Percentiles rank a stretch among this genome's conserved stretches.
Conservation (phyloP, 2,888 invertebrate genomes). For the Caenorhabditis becei region DNA sequence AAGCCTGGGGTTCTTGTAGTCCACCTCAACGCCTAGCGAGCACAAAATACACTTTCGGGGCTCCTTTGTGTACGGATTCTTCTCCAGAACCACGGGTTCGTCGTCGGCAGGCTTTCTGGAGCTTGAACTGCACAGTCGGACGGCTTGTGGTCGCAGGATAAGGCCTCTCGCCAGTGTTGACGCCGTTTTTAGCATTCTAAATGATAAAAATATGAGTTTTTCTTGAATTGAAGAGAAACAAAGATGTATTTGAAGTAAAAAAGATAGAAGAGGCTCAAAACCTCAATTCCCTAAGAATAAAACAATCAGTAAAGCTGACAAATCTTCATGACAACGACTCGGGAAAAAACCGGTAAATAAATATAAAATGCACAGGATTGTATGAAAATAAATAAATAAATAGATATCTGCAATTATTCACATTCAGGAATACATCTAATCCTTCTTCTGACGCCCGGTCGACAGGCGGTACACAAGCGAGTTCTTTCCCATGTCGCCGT, state of each 20-base stretch:
- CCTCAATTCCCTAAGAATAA: no score
- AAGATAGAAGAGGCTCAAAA: no score
- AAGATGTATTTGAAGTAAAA: no score
- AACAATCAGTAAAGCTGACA: slow-evolving; percentile 12
- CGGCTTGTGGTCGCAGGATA: background rate
- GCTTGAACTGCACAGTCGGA: slow-evolving; percentile 30
- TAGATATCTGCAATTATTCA: background rate
- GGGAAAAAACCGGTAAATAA: no score
- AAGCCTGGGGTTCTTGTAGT: slow-evolving; percentile 88
- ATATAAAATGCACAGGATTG: background rate
- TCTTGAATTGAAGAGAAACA: no score
- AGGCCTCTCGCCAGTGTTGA: slow-evolving; percentile 15
- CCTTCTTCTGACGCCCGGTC: slow-evolving; percentile 32
- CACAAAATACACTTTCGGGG: slow-evolving; percentile 76
- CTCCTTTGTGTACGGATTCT: slow-evolving; percentile 76
- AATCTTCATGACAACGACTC: slow-evolving; percentile 5
- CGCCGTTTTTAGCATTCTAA: slow-evolving; percentile 44
- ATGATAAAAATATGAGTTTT: no score
- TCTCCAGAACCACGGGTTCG: slow-evolving; percentile 68
- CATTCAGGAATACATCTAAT: slow-evolving; percentile 22
- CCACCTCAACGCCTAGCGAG: slow-evolving; percentile 74
- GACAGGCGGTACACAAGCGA: slow-evolving; percentile 43
- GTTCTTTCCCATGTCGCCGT: slow-evolving; percentile 50
- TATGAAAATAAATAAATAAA: slow-evolving; percentile 1
- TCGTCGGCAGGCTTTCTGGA: slow-evolving; percentile 43